phyloP scores from a whole-genome alignment of 1,140 invertebrate genomes.

The Drosophila nasuta region DNA sequence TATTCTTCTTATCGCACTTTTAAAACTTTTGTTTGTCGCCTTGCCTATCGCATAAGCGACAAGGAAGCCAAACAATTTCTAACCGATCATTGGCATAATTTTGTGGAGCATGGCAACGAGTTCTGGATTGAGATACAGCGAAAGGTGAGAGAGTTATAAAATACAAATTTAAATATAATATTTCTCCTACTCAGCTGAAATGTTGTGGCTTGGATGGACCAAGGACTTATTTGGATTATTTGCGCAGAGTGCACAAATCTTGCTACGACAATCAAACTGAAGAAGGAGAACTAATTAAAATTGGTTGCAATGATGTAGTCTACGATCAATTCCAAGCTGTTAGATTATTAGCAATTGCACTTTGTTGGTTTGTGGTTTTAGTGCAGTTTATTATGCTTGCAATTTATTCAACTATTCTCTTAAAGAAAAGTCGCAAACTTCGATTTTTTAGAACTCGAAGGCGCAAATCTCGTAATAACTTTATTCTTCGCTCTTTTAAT shows the following conservation, averaged over 20 bases:
- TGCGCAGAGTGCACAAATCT: constrained; percentile 15
- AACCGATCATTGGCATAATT: constrained; percentile 1
- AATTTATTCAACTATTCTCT: neutral
- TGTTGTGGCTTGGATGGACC: constrained; percentile 59
- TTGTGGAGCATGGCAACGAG: constrained; percentile 20
- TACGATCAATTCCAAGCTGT: constrained; percentile 12
- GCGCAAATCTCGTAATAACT: neutral
- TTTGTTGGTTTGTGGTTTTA: constrained; percentile 18
- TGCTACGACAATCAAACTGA: constrained; percentile 28
- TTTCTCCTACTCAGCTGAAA: constrained; percentile 15
- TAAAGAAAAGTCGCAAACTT: neutral
- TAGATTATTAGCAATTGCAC: neutral
- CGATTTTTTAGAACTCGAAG: neutral
- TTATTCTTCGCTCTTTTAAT: too few relatives aligned
- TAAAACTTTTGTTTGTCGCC: neutral
- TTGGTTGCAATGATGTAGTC: constrained; percentile 32
- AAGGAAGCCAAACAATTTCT: neutral
- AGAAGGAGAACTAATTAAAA: constrained; percentile 13
- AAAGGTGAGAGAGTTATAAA: constrained; percentile 12
- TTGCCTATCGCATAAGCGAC: neutral
- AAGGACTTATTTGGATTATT: constrained; percentile 36
- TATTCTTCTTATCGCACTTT: neutral
- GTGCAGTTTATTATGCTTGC: constrained; percentile 1
- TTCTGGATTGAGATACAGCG: constrained; percentile 41
- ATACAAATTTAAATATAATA: neutral